Conservation (phyloP, 2,888 invertebrate species). For the Lumbricus terrestris region DNA sequence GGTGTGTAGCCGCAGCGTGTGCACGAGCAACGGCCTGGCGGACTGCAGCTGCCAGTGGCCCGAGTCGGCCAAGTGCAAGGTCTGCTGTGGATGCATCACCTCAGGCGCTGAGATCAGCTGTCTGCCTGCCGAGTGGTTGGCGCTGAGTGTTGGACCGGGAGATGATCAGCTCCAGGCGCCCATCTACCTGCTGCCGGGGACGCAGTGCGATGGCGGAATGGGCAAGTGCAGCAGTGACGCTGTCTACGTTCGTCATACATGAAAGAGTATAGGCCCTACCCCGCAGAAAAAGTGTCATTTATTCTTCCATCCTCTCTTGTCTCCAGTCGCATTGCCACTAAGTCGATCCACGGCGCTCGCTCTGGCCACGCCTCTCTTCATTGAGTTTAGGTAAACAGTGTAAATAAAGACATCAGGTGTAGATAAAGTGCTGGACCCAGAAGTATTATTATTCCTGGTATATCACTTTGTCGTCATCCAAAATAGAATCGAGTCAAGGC, state of each 20-base stretch:
- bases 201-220: background rate
- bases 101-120: background rate
- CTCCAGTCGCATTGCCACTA: background rate
- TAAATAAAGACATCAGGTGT: too few species aligned
- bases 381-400: too few species aligned
- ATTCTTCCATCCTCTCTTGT: background rate
- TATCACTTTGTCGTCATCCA: too few species aligned
- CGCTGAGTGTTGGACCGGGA: background rate
- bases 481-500: too few species aligned
- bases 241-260: background rate
- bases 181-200: background rate
- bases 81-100: background rate
- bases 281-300: background rate
- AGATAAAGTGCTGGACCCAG: too few species aligned
- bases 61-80: background rate
- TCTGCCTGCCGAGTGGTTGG: background rate
- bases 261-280: background rate
- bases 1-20: background rate
- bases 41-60: constrained; percentile 3
- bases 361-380: background rate
- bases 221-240: too few species aligned
- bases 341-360: background rate
- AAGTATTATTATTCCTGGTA: too few species aligned
- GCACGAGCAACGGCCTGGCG: background rate
- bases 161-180: background rate